These are phyloP conservation scores for Phalacrocorax brasilianus DNA, from an alignment of 2,113 vertebrate species.

Conservation along the genomic window DNA sequence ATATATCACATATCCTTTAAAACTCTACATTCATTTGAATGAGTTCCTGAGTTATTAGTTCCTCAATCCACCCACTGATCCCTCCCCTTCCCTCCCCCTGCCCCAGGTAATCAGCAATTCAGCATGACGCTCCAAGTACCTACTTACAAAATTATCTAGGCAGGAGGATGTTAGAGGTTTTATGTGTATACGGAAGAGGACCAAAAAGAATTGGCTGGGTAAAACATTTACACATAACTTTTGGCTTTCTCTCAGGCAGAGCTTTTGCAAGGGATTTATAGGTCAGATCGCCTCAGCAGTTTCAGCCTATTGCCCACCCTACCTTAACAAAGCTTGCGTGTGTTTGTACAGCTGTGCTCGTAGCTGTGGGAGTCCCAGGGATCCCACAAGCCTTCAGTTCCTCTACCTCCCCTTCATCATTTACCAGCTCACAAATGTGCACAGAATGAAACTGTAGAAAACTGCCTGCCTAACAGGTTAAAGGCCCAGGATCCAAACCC, in stretches of 20 bases:
- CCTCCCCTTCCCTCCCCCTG: background rate
- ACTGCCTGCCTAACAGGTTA: constrained; percentile 79
- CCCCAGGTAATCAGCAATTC: constrained; percentile 53
- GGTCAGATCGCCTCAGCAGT: constrained; percentile 84
- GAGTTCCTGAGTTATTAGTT: constrained; percentile 61
- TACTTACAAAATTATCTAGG: constrained; percentile 47
- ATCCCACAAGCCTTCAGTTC: constrained; percentile 81
- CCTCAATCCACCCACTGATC: background rate
- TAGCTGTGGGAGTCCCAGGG: constrained; percentile 84
- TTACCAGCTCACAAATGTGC: constrained; percentile 78
- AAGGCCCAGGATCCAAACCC: constrained; percentile 73
- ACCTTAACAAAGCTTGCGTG: constrained; percentile 86
- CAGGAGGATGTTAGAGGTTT: constrained; percentile 25
- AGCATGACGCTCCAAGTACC: constrained; percentile 6
- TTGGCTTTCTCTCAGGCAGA: constrained; percentile 76
- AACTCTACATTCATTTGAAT: constrained; percentile 36
- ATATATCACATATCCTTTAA: constrained; percentile 33
- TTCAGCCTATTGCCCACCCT: constrained; percentile 89
- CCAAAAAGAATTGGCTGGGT: constrained; percentile 64
- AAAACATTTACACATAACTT: constrained; percentile 75
- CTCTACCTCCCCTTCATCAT: constrained; percentile 78
- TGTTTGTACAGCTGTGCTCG: constrained; percentile 95
- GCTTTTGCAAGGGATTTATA: constrained; percentile 82
- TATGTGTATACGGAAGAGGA: background rate
- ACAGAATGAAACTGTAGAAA: constrained; percentile 78